Base-by-base conservation (phyloP, 2,797 vertebrate species). In the Kryptolebias ocellatus region DNA sequence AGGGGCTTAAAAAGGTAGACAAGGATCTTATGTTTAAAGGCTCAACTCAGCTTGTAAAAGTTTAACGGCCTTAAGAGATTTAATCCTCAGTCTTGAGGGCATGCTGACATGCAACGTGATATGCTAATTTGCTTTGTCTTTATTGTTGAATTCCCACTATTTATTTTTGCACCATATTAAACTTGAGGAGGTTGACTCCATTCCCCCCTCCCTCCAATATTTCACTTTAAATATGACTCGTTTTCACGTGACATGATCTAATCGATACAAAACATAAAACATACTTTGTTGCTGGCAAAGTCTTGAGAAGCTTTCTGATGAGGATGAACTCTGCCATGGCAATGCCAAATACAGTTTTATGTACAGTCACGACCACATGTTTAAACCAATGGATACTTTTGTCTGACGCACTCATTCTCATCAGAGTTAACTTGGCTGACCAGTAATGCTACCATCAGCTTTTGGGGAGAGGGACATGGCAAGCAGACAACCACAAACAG, bases 351-450 rank as follows among this genome's bases (percentile, higher is more conserved):
- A 76, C 78, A 78, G 67, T 87, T 88, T 83, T 67, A 85, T 78
- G 73, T 79, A 78, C 5, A 67, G 81, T 74, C 79, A 81, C 56
- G 6, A 54, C 73, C 67, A 75, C 83, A 78, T 65, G 31, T 46
- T 78, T 28, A 50, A 61, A 73, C 80, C 72, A 79, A 37, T 57
- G 52, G 63, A 82, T 80, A 72, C 77, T 80, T 7, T 57, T 72
- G 80, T 73, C 75, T 67, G 58, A 66, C 55, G 64, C 64, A 62
- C 46, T 70, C 75, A 75, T 79, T 83, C 80, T 88, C 81, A 50
- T 89, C 78, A 67, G 83, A 62, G 75, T 89, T 86, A 87, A 90
- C 79, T 91, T 92, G 92, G 91, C 92, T 87, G 80, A 52, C 75
- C 54, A 37, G 52, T 15, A 58, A 73, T 44, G 76, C 85, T 90